Base-by-base conservation (phyloP, 2,888 invertebrate genomes). In the Nymphalis c-album region DNA sequence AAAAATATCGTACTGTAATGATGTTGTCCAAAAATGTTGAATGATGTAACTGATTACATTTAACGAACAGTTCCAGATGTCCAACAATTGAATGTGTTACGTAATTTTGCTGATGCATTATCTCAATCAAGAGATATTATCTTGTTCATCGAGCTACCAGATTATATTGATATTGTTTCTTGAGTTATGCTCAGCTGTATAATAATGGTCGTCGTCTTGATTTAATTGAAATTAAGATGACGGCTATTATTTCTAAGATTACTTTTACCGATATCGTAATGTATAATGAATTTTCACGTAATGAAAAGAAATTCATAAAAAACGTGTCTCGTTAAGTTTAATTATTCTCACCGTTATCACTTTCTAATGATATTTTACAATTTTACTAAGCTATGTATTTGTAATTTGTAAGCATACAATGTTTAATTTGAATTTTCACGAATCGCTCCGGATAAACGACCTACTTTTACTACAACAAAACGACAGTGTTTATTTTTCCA, bases 81-180 rank as follows among this genome's bases (percentile, higher is more conserved):
- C 58, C 57, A 50, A 69, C 68, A 69, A 71, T 70, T 62, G 63
- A 58, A 60, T 35, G 35, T 46, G 45, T 72, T 72, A 59, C 72
- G 67, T 55, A 68, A 68, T 45, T 48, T 45, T 22, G 31, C 45
- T 46, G 58, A 68, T 68, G 64, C 26, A 51, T 67, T 72, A 72
- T 72, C 72, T 71, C 67, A 63, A 72, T 65, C 58, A 62, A 51
- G 57, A 59, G 72, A 72, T 68, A 10, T 66, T 68, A 72, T 72
- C 72, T 60, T 26, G 50, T 20, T 26, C 57, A 45, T 45, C 60
- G 60, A 53, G 67, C 63, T 63, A 67, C 67, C 59, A 62, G 62
- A 60, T 58, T 31, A 55, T 18, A 51, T 60, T 45, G 31, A 60
- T 48, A 63, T 55, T 63, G 63, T 60, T 40, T 67, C 53, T 46